Percentiles rank a stretch among this genome's conserved stretches.
Conservation (phyloP, 2,888 invertebrate genomes). For the Rhodophaea formosa region DNA sequence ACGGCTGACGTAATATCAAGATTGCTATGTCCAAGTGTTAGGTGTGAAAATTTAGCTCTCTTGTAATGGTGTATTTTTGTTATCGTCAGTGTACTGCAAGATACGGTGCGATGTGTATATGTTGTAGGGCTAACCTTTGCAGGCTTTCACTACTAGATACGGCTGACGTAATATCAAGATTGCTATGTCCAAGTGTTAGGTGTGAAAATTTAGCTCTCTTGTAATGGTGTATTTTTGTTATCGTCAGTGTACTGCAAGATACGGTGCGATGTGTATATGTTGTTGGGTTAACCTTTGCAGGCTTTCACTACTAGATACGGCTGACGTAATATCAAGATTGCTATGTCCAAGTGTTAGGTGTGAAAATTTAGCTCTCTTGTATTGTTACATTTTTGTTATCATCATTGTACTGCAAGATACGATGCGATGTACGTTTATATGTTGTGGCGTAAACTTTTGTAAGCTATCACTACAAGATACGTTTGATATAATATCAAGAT, state of each 20-base stretch:
- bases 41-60: too few relatives aligned
- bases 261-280: conserved; percentile 25
- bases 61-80: too few relatives aligned
- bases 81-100: too few relatives aligned
- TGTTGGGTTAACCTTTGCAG: conserved; percentile 8
- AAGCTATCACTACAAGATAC: not conserved
- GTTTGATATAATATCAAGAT: not conserved
- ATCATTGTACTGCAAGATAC: not conserved
- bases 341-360: not conserved
- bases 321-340: not conserved
- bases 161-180: not conserved
- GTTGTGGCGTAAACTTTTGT: not conserved
- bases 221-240: too few relatives aligned
- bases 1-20: not conserved
- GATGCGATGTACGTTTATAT: not conserved
- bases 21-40: too few relatives aligned
- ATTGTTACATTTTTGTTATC: too few relatives aligned
- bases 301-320: conserved; percentile 1
- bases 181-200: too few relatives aligned
- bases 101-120: not conserved
- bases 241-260: conserved; percentile 46
- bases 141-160: not conserved
- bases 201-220: too few relatives aligned
- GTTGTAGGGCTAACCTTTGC: not conserved
- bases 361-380: too few relatives aligned